Base-by-base conservation (phyloP, 2,797 vertebrate genomes). In the Pteronotus mesoamericanus region DNA sequence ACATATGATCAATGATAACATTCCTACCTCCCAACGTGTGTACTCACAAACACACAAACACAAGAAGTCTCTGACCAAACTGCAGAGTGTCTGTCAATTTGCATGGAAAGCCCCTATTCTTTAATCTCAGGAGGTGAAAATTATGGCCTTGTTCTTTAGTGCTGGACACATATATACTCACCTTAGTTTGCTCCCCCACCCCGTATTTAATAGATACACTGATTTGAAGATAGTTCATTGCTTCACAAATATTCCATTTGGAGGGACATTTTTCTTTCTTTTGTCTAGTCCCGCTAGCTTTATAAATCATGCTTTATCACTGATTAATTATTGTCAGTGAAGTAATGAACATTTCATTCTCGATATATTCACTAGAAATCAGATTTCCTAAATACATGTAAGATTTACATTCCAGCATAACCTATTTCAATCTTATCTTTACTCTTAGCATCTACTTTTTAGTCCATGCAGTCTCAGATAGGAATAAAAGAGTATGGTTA, bases 401-500 rank as follows among this genome's bases (percentile, higher is more conserved):
- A 15, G 29, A 88, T 51, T 78, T 85, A 21, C n/a, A 74, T 29
- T 59, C 5, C 9, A 91, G 8, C 3, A 75, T 64, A 69, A 59
- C 2, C 2, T 64, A 9, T 68, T 59, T n/a, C 29, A 74, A 68
- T 74, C 7, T 1, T 26, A 39, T 24, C 5, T 16, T 91, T 51
- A 57, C 3, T 24, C 69, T 80, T 51, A 21, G 2, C 26, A 66
- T 42, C 3, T 18, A 34, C 11, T 55, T 55, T 55, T 46, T 15
- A 64, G 34, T n/a, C 44, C 16, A 44, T 64, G 6, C 0, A 44
- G 68, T 61, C 7, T 46, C n/a, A 37, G 48, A 14, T 24, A 77
- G 4, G 8, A 69, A 46, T 53, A 34, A 51, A 68, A 0, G 3
- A n/a, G 1, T 29, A 2, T 1, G 9, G 1, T 66, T 29, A n/a